Evolutionary conservation across 2,113 vertebrate species (phyloP).

Genomic region (Suricata suricatta): DNA sequence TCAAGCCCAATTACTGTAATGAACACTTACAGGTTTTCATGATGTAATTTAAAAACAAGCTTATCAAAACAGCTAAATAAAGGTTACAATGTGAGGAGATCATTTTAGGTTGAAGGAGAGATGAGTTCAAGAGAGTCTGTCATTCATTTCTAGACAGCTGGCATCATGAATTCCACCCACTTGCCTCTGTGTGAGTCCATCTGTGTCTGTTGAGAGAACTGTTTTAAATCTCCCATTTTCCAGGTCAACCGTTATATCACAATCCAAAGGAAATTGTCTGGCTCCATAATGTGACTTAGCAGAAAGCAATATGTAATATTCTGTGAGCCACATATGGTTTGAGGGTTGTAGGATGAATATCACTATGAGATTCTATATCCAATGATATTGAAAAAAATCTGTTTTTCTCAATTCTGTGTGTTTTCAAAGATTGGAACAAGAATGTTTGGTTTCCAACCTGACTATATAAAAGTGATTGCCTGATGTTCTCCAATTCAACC

Average conservation of each 20-base stretch:
- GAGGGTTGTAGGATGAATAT: constrained; percentile 14
- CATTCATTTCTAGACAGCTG: constrained; percentile 59
- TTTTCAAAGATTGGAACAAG: constrained; percentile 51
- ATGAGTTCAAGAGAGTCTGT: constrained; percentile 33
- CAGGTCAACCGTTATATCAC: constrained; percentile 20
- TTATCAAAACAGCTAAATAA: constrained; percentile 34
- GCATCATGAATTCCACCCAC: constrained; percentile 37
- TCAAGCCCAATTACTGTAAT: not conserved
- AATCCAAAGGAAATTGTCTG: constrained; percentile 39
- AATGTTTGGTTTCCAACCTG: constrained; percentile 49
- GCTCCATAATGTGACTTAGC: not conserved
- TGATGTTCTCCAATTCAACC: constrained; percentile 34
- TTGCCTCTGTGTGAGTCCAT: constrained; percentile 43
- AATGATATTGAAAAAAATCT: constrained; percentile 25
- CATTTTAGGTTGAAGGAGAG: constrained; percentile 37
- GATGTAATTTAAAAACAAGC: not conserved
- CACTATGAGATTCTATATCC: not conserved
- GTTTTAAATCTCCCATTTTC: constrained; percentile 64
- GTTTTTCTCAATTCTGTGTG: not conserved
- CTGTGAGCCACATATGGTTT: not conserved
- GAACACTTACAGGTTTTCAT: not conserved
- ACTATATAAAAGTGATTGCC: constrained; percentile 23
- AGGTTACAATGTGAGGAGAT: not conserved
- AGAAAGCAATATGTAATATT: not conserved
- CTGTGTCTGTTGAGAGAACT: constrained; percentile 55